Conservation (phyloP, 2,797 vertebrate species). For the Chiloscyllium punctatum region DNA sequence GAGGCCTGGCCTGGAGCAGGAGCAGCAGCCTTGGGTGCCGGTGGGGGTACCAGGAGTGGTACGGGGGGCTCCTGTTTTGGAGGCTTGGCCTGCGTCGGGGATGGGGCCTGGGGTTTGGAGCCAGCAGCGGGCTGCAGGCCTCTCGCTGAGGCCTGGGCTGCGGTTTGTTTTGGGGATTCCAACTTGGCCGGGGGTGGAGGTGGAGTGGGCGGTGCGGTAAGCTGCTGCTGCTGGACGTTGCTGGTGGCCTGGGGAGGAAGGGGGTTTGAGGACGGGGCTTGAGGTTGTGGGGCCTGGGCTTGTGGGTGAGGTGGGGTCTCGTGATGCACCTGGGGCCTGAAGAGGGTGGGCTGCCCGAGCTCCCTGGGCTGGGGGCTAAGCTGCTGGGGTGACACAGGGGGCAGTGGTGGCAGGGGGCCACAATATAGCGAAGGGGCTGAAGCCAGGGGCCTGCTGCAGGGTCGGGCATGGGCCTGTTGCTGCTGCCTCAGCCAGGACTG, state of each 20-base stretch:
- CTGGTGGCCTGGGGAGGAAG: not conserved
- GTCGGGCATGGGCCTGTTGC: not conserved
- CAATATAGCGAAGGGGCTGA: not conserved
- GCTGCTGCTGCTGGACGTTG: not conserved
- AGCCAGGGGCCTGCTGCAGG: too few relatives aligned
- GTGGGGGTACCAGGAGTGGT: too few relatives aligned
- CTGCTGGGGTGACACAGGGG: not conserved
- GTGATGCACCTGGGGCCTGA: not conserved
- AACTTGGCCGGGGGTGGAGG: not conserved
- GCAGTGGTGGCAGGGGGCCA: not conserved
- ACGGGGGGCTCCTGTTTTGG: constrained; percentile 27
- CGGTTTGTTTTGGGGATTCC: not conserved
- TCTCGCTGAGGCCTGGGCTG: not conserved
- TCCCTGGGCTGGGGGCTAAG: not conserved
- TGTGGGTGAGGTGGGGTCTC: not conserved
- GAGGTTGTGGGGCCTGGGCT: too few relatives aligned
- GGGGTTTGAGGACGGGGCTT: not conserved
- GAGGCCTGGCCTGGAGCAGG: not conserved
- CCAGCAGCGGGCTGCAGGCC: too few relatives aligned
- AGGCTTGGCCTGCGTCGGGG: not conserved
- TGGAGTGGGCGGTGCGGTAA: accelerated
- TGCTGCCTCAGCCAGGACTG: not conserved
- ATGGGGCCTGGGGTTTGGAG: not conserved
- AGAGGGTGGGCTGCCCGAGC: not conserved
- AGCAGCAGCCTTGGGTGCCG: not conserved